Base-by-base conservation (phyloP, 1,140 invertebrate genomes). In the Micrasema minimum region DNA sequence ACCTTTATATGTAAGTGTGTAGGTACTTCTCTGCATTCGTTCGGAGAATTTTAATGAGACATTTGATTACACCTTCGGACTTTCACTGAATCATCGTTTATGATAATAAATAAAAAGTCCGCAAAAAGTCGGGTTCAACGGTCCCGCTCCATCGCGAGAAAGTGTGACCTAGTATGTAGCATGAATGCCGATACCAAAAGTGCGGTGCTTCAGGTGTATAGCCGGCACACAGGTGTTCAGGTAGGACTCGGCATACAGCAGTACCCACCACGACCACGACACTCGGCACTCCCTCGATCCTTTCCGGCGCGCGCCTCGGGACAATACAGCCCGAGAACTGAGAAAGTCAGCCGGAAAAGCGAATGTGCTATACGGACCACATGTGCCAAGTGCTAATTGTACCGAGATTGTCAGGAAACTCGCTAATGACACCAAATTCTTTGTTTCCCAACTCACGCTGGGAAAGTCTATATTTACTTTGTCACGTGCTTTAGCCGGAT, bases 61-160 rank as follows among this genome's bases (percentile, higher is more conserved):
- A 35, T 50, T 48, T 51, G 45, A 48, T 48, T 35, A 37, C 62
- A 37, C 48, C 62, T 50, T 51, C 31, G 41, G 41, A 71, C 69
- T 71, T 71, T 71, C 69, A 71, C 69, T 71, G 69, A 71, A 66
- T 71, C 62, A 71, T 65, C 62, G 69, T 20, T 41, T 26, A 66
- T 18, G 46, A 66, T 66, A 55, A 55, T 53, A 53, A 55, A 53
- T 66, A 51, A 48, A 37, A 37, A 22, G 50, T 53, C 35, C 50
- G 65, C 65, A 53, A 66, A 66, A 66, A 41, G 65, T 38, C 48
- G 26, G 43, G 48, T 37, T 66, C 66, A 68, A 45, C 41, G 66
- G 38, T 26, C 66, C 23, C 59, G 16, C 43, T 48, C 37, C 20
- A 38, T 26, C 43, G 61, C 59, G 69, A 55, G 69, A 71, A 71